Base-by-base conservation (phyloP, 2,797 vertebrate species). In the Steatocranus sp. region DNA sequence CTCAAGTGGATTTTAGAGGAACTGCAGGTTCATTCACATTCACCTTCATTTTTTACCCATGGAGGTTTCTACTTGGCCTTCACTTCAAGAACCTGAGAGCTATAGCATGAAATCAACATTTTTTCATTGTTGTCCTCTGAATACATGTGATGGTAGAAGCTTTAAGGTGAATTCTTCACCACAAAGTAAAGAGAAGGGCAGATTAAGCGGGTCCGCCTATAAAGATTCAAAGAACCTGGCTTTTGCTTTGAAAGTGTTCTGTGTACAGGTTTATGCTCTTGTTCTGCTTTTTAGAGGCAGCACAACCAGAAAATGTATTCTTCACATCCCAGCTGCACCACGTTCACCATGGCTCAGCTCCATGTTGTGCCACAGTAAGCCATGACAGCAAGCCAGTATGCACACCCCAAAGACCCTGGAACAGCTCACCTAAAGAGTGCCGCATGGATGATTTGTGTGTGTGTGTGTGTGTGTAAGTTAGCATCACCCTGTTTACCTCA, bases 191-290 rank as follows among this genome's bases (percentile, higher is more conserved):
- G 34, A 15, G 12, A 20, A 4, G 8, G 20, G 23, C 66, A 70
- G 66, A 43, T 27, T 43, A 68, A 25, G 38, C 1, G 0, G 2
- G 1, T 41, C 23, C 27, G 14, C 36, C 61, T 15, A 38, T 23
- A 15, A 41, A 66, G 0, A 0, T 41, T 66, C 14, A 68, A 0
- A 15, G 36, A 14, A 25, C 20, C 8, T 25, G 20, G 12, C 0
- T 43, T 1, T 3, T 43, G 1, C 38, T 17, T 25, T 43, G 38
- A 20, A 43, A 25, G 20, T 43, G 20, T 27, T 41, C 66, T 11
- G 66, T 41, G 34, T 6, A 10, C n/a, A 41, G 34, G 23, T 68
- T 7, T 63, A 0, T 63, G 11, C 18, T 61, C 17, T 1, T 63
- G 6, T 63, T 41, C 61, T 41, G 36, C n/a, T 9, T 66, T 66